phyloP scores from a whole-genome alignment of 2,113 vertebrate genomes.

The Petrocephalus zakoni region DNA sequence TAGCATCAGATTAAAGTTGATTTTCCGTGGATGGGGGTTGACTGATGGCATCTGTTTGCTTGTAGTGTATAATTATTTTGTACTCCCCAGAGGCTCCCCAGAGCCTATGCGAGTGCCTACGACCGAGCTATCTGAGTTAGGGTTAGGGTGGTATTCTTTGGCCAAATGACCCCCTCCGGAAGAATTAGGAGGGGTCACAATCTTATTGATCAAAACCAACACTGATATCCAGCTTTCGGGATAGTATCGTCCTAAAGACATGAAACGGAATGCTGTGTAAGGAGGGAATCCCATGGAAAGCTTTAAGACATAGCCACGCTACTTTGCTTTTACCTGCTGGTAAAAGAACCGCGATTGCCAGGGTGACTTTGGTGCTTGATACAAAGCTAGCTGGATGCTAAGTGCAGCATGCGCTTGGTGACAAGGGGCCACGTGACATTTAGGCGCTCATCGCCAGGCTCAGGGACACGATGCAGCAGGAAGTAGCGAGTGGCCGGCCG shows the following conservation, averaged over 20 bases:
- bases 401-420: not conserved
- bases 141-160: not conserved
- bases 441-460: not conserved
- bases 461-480: not conserved
- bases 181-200: slow-evolving; percentile 35
- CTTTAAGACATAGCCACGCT: slow-evolving; percentile 1
- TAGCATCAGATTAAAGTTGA: not conserved
- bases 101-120: not conserved
- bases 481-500: not conserved
- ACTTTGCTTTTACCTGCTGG: too few species aligned
- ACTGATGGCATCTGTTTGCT: not conserved
- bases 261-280: slow-evolving; percentile 8
- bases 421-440: not conserved
- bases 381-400: not conserved
- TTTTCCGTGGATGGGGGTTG: not conserved
- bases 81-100: not conserved
- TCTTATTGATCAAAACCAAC: slow-evolving; percentile 53
- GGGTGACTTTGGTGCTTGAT: not conserved
- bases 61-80: not conserved
- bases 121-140: not conserved
- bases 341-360: not conserved
- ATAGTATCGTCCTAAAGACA: slow-evolving; percentile 45
- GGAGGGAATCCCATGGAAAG: slow-evolving; percentile 17
- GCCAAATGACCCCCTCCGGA: not conserved
- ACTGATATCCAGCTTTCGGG: slow-evolving; percentile 54